These are phyloP conservation scores for Danionella cerebrum DNA, from an alignment of 2,113 vertebrate genomes.

Conservation along the genomic window DNA sequence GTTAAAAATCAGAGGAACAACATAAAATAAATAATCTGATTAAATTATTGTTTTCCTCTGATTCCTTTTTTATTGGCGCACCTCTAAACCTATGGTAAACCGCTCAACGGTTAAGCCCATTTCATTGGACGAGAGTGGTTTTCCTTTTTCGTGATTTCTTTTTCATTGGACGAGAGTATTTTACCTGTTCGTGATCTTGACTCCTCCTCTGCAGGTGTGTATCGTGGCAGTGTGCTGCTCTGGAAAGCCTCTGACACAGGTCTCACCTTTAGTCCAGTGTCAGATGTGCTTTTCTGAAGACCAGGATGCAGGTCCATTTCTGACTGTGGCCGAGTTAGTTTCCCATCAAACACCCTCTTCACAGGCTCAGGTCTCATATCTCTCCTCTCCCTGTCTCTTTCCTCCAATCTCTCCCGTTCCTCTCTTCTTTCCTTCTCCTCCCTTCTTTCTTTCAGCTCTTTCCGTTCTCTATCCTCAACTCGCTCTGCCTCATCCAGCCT, in stretches of 20 bases:
- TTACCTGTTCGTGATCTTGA: conserved; percentile 61
- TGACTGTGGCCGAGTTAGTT: conserved; percentile 41
- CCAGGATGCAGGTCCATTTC: conserved; percentile 47
- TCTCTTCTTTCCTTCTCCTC: neutral
- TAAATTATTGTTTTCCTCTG: too few relatives aligned
- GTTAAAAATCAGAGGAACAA: too few relatives aligned
- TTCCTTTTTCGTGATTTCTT: too few relatives aligned
- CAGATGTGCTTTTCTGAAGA: conserved; percentile 51
- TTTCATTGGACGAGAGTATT: neutral
- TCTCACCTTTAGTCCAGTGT: conserved; percentile 43
- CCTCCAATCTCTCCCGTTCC: neutral
- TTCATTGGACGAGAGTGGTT: too few relatives aligned
- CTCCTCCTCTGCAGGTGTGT: conserved; percentile 56
- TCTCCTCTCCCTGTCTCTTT: conserved; percentile 13
- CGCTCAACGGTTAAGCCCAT: too few relatives aligned
- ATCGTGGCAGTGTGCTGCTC: conserved; percentile 59
- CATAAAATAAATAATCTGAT: too few relatives aligned
- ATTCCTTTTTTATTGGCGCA: too few relatives aligned
- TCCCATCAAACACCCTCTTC: conserved; percentile 17
- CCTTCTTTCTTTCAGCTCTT: conserved; percentile 6
- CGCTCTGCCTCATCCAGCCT: conserved; percentile 28
- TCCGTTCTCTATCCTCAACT: conserved; percentile 28
- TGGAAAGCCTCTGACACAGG: conserved; percentile 62
- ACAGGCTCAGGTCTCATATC: conserved; percentile 28
- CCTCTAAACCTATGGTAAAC: too few relatives aligned